A percentile compares a stretch with the other conserved stretches of the same genome.
These are phyloP conservation scores for Sepiola atlantica DNA, from an alignment of 2,888 invertebrate genomes.

Conservation along the genomic window DNA sequence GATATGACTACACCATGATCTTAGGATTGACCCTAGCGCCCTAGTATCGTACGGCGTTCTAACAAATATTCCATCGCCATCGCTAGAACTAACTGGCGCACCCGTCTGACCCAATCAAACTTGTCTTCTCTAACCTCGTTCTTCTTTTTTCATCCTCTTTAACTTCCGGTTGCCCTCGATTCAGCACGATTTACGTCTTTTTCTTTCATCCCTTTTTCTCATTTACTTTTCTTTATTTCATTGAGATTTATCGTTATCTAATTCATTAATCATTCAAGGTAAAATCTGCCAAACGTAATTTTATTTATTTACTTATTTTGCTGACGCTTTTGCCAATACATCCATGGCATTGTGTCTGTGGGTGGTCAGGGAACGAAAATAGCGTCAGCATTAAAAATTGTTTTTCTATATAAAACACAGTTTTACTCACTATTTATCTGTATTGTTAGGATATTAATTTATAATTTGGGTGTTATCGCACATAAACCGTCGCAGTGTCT, in stretches of 20 bases:
- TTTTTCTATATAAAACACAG: background rate
- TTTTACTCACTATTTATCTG: background rate
- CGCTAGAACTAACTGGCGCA: background rate
- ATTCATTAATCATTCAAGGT: slow-evolving; percentile 34
- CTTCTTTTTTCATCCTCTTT: background rate
- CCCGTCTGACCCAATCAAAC: background rate
- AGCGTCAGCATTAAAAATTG: background rate
- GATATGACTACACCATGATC: background rate
- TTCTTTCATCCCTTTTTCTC: background rate
- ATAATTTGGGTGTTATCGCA: too few species aligned
- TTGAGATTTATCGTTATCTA: slow-evolving; percentile 46
- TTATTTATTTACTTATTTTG: slow-evolving; percentile 44
- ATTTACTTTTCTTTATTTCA: background rate
- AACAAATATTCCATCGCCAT: background rate
- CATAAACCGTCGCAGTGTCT: too few species aligned
- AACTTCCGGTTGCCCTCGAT: background rate
- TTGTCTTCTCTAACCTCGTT: background rate
- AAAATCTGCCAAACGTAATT: background rate
- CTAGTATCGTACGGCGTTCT: background rate
- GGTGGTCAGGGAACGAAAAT: background rate
- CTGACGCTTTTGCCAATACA: background rate
- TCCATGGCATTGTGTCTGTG: background rate
- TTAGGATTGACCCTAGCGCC: background rate
- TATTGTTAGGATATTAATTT: background rate
- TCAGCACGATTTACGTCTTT: background rate